A percentile compares a stretch with the other conserved stretches of the same genome.
These are phyloP conservation scores for Sebastes cheni DNA, from an alignment of 2,797 vertebrate species.

Conservation along the genomic window DNA sequence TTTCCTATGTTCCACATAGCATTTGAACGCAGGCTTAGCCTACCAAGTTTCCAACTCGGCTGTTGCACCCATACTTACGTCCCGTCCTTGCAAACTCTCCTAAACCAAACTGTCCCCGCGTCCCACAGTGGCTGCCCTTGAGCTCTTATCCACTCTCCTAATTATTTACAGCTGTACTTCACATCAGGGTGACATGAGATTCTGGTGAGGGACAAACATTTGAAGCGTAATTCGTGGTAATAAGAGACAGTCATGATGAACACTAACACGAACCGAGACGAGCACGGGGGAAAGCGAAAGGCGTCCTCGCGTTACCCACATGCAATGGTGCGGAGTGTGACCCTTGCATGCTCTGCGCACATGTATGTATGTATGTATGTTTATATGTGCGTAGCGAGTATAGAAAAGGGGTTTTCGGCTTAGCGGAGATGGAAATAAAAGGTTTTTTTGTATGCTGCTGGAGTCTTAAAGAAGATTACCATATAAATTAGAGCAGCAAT, in stretches of 20 bases:
- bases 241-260: background rate
- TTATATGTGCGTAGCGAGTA: conserved; percentile 26
- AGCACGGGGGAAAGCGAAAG: background rate
- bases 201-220: conserved; percentile 23
- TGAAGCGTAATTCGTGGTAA: conserved; percentile 12
- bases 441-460: conserved; percentile 63
- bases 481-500: conserved; percentile 81
- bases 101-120: background rate
- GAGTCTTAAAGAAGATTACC: conserved; percentile 79
- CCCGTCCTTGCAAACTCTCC: background rate
- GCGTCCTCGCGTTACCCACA: background rate
- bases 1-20: background rate
- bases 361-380: conserved; percentile 6
- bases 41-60: background rate
- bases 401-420: conserved; percentile 48
- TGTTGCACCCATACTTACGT: background rate
- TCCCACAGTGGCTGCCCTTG: background rate
- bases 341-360: background rate
- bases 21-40: background rate
- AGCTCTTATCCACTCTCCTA: conserved; percentile 11
- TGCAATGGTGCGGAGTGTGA: background rate
- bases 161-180: conserved; percentile 30
- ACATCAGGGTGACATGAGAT: conserved; percentile 19
- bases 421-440: conserved; percentile 61
- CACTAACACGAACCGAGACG: background rate